These are phyloP conservation scores for Epinotia brunnichana DNA, from an alignment of 2,888 invertebrate genomes.

Conservation along the genomic window DNA sequence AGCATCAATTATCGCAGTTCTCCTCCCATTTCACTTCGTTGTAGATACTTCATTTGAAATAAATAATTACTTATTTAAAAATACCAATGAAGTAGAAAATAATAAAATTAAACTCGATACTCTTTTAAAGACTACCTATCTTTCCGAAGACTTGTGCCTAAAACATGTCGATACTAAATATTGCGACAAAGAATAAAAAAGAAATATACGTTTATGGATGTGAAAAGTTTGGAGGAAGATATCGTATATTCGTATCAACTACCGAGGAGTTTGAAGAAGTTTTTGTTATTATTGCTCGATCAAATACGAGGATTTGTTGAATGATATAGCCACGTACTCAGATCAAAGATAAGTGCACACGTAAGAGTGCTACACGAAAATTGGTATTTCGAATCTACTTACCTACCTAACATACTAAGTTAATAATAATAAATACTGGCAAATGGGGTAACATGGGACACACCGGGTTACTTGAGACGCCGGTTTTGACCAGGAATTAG, in stretches of 20 bases:
- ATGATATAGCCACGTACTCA: slow-evolving; percentile 7
- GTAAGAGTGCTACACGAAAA: neutral
- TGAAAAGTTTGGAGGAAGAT: slow-evolving; percentile 19
- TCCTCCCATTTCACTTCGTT: too few relatives aligned
- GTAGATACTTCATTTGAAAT: too few relatives aligned
- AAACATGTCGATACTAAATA: neutral
- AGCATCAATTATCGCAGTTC: too few relatives aligned
- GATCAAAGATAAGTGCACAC: neutral
- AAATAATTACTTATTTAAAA: too few relatives aligned
- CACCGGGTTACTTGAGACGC: too few relatives aligned
- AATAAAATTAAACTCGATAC: too few relatives aligned
- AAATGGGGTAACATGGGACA: too few relatives aligned
- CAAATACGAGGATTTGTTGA: slow-evolving; percentile 15
- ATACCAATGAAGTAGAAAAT: too few relatives aligned
- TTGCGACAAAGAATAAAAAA: slow-evolving; percentile 7
- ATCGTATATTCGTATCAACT: slow-evolving; percentile 17
- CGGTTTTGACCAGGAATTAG: too few relatives aligned
- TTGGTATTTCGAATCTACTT: too few relatives aligned
- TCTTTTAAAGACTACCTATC: neutral
- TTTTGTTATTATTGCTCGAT: slow-evolving; percentile 19
- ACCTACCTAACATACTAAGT: too few relatives aligned
- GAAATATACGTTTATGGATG: slow-evolving; percentile 16
- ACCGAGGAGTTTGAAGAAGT: slow-evolving; percentile 16
- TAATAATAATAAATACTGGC: too few relatives aligned
- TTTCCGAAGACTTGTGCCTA: neutral